These are phyloP conservation scores for Rhyacophila evoluta DNA, from an alignment of 2,888 invertebrate genomes.

Conservation along the genomic window DNA sequence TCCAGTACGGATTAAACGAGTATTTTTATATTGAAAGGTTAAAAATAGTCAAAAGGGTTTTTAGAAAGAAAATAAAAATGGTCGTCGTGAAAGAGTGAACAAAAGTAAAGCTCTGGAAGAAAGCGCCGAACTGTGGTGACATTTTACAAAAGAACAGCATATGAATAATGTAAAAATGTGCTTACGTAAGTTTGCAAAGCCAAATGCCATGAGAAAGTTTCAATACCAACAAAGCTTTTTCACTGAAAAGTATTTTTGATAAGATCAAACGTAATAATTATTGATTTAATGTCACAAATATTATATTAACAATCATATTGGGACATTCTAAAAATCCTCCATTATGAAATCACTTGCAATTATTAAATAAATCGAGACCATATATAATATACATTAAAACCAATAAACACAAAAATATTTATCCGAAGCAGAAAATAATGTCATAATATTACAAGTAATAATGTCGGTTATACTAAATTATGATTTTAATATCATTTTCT, in stretches of 20 bases:
- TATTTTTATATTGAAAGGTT: slow-evolving; percentile 9
- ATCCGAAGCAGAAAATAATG: too few species aligned
- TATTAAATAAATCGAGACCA: too few species aligned
- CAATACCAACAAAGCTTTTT: not conserved
- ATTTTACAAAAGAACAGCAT: slow-evolving; percentile 46
- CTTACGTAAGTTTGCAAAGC: not conserved
- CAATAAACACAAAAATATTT: too few species aligned
- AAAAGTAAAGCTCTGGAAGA: slow-evolving; percentile 40
- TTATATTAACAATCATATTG: too few species aligned
- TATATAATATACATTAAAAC: too few species aligned
- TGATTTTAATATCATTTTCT: too few species aligned
- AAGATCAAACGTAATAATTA: too few species aligned
- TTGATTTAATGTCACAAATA: too few species aligned
- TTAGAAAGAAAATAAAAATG: slow-evolving; percentile 42
- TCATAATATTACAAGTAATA: too few species aligned
- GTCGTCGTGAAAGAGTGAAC: slow-evolving; percentile 36
- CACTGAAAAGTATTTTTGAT: not conserved
- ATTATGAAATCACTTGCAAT: too few species aligned
- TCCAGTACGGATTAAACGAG: not conserved
- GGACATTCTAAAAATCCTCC: too few species aligned
- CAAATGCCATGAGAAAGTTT: not conserved
- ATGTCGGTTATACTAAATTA: too few species aligned
- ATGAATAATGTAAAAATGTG: slow-evolving; percentile 47
- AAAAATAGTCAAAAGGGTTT: slow-evolving; percentile 15
- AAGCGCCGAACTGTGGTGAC: slow-evolving; percentile 49